phyloP scores from a whole-genome alignment of 2,797 vertebrate genomes.

The Prunella strophiata region DNA sequence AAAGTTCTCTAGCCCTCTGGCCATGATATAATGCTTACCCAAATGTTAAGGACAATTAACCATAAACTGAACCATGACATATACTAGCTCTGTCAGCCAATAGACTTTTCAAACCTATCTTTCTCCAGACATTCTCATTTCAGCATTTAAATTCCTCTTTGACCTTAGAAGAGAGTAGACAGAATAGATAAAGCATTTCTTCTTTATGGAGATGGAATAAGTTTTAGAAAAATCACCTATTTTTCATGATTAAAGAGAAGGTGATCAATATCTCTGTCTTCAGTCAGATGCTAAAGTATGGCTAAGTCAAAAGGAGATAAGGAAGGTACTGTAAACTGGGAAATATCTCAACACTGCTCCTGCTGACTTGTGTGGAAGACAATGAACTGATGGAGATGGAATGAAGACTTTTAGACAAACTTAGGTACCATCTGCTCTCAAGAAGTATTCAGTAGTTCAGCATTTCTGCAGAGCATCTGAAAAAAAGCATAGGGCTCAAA shows the following conservation, averaged over 20 bases:
- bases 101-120: neutral
- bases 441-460: neutral
- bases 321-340: neutral
- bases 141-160: neutral
- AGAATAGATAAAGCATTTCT: neutral
- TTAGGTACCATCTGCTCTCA: neutral
- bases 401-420: neutral
- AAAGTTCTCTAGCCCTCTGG: neutral
- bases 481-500: neutral
- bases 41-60: neutral
- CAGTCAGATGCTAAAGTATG: neutral
- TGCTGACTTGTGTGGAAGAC: neutral
- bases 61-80: neutral
- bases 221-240: neutral
- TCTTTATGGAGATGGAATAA: neutral
- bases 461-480: neutral
- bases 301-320: neutral
- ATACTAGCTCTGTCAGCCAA: neutral
- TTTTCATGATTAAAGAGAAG: neutral
- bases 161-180: neutral
- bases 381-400: neutral
- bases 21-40: neutral
- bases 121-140: neutral
- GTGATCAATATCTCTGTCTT: neutral
- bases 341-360: neutral